Evolutionary conservation across 2,113 vertebrate species (phyloP), one percentile per base, ranked within the genome.

Genomic region (Osmerus mordax): DNA sequence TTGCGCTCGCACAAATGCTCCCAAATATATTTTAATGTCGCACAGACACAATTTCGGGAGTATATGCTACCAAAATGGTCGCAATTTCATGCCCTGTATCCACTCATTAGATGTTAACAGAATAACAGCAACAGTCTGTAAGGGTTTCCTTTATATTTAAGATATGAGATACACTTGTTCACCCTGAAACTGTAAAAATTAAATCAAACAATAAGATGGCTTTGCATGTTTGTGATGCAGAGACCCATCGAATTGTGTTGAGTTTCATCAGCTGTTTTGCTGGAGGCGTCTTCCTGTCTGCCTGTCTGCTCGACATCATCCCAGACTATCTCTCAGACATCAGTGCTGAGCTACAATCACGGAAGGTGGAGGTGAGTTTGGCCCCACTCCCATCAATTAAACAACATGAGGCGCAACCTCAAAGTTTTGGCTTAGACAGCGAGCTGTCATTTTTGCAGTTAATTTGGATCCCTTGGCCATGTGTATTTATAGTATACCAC

Each of bases 251-350:
- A 16, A 83, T 70, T 3, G 81, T 91, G 15, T 70, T 93, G 76
- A 93, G 92, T 76, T 82, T 94, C n/a, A 91, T 93, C 77, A 94
- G 92, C 88, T 94, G 93, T 69, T 91, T 93, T 62, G 94, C 94
- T 0, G 94, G 92, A 0, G 93, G 94, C 0, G 93, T 95, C 58
- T 95, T 95, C 76, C 84, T 95, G 66, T 89, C 93, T 16, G 89
- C 94, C 66, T 94, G 94, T 91, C 81, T 94, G n/a, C 86, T 94
- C 32, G 94, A 95, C 87, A 91, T 95, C 73, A 88, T 94, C 76
- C 94, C 94, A 9, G 93, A 94, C 81, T 94, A 94, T 73, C 81
- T 95, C 77, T 84, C 87, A 0, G 92, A 93, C 84, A 92, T 94
- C 62, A 87, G 62, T 1, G n/a, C 36, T 0, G 90, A 87, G 69